Evolutionary conservation across 2,888 invertebrate species (phyloP).

Genomic region (Busseola fusca): DNA sequence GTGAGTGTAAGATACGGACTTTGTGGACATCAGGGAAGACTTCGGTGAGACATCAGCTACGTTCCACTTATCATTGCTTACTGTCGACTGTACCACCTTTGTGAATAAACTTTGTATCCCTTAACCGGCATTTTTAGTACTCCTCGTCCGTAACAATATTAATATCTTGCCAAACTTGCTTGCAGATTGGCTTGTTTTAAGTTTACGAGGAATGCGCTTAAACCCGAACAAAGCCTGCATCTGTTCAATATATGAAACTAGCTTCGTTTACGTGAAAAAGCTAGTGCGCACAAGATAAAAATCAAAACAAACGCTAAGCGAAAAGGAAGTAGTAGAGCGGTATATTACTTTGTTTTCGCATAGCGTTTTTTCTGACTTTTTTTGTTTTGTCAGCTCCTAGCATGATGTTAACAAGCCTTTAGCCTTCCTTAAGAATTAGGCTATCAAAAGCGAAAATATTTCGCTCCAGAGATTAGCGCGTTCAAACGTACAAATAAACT

Average conservation of each 20-base stretch:
- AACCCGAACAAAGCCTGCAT: neutral
- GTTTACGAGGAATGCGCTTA: neutral
- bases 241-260: neutral
- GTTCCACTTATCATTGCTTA: no score
- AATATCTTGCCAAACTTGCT: neutral
- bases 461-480: neutral
- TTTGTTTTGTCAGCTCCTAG: neutral
- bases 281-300: neutral
- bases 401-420: neutral
- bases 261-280: neutral
- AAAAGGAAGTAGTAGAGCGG: neutral
- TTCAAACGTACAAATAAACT: neutral
- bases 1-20: no score
- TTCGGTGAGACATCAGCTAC: no score
- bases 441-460: neutral
- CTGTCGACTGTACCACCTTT: no score
- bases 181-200: neutral
- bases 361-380: neutral
- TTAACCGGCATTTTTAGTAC: no score
- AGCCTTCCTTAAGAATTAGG: neutral
- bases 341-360: neutral
- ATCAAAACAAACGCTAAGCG: no score
- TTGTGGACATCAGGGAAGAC: no score
- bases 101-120: no score
- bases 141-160: no score